A percentile compares a stretch with the other conserved stretches of the same genome.
These are phyloP conservation scores for Apis dorsata DNA, from an alignment of 1,140 invertebrate species.

Conservation along the genomic window DNA sequence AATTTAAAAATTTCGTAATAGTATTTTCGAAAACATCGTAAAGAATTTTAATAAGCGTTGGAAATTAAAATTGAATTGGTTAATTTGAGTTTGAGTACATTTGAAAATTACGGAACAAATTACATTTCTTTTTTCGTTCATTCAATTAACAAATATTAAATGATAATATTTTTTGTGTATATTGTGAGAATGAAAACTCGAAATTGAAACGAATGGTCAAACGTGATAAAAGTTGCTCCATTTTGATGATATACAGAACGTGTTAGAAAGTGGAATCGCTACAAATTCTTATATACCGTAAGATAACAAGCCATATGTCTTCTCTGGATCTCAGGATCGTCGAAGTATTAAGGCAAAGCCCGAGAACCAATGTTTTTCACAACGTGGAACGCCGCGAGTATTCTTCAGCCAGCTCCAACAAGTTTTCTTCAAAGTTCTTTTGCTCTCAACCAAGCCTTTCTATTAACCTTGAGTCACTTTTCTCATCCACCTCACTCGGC, in stretches of 20 bases:
- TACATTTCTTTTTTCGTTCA: too few relatives aligned
- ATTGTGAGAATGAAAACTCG: not conserved
- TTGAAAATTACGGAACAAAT: too few relatives aligned
- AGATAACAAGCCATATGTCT: not conserved
- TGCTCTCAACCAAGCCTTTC: not conserved
- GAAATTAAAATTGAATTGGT: too few relatives aligned
- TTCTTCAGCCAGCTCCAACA: conserved; percentile 19
- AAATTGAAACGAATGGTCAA: not conserved
- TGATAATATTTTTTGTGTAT: not conserved
- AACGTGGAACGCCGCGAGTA: not conserved
- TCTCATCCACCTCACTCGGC: not conserved
- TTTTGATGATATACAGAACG: too few relatives aligned
- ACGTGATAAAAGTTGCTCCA: too few relatives aligned
- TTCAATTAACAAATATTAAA: too few relatives aligned
- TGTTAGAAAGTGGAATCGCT: not conserved
- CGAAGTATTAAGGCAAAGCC: not conserved
- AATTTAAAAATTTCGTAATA: too few relatives aligned
- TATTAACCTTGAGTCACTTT: conserved; percentile 22
- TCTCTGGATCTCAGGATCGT: too few relatives aligned
- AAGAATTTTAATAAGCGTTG: too few relatives aligned
- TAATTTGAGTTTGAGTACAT: too few relatives aligned
- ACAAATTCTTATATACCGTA: not conserved
- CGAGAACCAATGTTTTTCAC: conserved; percentile 2
- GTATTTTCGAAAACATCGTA: too few relatives aligned
- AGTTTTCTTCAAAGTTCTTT: conserved; percentile 10